Percentiles rank a stretch among this genome's conserved stretches.
These are phyloP conservation scores for Nomada ferruginata DNA, from an alignment of 2,888 invertebrate genomes.

Conservation along the genomic window DNA sequence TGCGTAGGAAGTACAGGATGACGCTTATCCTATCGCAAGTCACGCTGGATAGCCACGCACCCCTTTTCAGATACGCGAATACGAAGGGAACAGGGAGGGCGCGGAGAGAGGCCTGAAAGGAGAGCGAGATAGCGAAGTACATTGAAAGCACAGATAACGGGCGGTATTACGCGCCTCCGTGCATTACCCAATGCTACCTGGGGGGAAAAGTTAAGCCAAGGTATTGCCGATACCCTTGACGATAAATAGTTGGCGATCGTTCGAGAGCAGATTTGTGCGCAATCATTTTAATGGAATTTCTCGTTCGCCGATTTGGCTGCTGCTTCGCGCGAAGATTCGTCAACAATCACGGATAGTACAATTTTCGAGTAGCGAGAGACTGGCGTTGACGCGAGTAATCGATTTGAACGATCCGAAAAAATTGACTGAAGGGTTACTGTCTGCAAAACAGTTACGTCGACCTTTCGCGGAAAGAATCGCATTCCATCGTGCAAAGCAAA, in stretches of 20 bases:
- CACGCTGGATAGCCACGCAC: constrained; percentile 76
- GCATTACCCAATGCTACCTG: constrained; percentile 64
- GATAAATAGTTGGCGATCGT: not conserved
- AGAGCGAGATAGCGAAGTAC: constrained; percentile 63
- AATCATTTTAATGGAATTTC: no score
- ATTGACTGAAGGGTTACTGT: not conserved
- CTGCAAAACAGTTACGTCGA: not conserved
- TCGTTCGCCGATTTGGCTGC: no score
- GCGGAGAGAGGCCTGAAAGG: constrained; percentile 48
- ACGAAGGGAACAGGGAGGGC: not conserved
- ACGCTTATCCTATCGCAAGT: constrained; percentile 79
- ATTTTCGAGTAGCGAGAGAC: no score
- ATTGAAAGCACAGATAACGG: constrained; percentile 63
- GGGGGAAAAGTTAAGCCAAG: constrained; percentile 39
- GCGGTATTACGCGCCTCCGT: constrained; percentile 54
- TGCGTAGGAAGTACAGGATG: constrained; percentile 76
- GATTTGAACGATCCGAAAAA: no score
- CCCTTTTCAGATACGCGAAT: constrained; percentile 46
- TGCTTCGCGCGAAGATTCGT: not conserved
- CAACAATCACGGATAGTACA: not conserved
- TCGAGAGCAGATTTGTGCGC: not conserved
- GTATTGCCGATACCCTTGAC: no score
- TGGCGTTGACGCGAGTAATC: no score
- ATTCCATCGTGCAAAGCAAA: constrained; percentile 12
- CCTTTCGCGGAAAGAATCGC: constrained; percentile 4